Evolutionary conservation across 2,797 vertebrate species (phyloP).

Genomic region (Poecilia gillii): DNA sequence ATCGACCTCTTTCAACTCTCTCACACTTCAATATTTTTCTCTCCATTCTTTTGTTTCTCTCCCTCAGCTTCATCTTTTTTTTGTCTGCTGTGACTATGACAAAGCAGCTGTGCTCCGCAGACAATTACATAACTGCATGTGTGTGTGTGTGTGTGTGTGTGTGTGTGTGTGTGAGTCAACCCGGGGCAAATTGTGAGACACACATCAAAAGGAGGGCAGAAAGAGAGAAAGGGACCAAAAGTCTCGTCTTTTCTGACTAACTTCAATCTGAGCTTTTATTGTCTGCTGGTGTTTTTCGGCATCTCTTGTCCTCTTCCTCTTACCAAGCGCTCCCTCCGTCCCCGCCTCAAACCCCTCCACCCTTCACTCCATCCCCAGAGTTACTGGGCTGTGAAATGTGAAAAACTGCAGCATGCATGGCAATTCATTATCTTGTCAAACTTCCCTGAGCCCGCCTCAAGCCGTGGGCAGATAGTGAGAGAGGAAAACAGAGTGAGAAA

Average conservation of each 20-base stretch:
- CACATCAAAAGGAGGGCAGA: slow-evolving; percentile 3
- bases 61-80: slow-evolving; percentile 21
- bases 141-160: slow-evolving; percentile 12
- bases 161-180: background rate
- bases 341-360: background rate
- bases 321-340: background rate
- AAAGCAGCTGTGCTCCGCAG: slow-evolving; percentile 72
- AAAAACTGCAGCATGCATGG: slow-evolving; percentile 79
- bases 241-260: slow-evolving; percentile 25
- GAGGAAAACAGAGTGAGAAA: slow-evolving; percentile 5
- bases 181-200: slow-evolving; percentile 6
- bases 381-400: slow-evolving; percentile 81
- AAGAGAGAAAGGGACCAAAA: slow-evolving; percentile 5
- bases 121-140: slow-evolving; percentile 73
- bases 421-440: slow-evolving; percentile 84
- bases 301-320: slow-evolving; percentile 32
- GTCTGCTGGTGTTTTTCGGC: slow-evolving; percentile 45
- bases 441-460: slow-evolving; percentile 66
- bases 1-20: slow-evolving; percentile 12
- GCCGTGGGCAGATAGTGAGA: slow-evolving; percentile 22
- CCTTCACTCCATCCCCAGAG: slow-evolving; percentile 53
- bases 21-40: slow-evolving; percentile 20
- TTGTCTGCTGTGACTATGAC: slow-evolving; percentile 50
- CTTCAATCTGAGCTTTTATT: slow-evolving; percentile 34
- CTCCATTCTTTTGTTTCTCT: slow-evolving; percentile 46